A percentile compares a stretch with the other conserved stretches of the same genome.
phyloP scores from a whole-genome alignment of 1,140 invertebrate species.

The Tetranychus urticae region DNA sequence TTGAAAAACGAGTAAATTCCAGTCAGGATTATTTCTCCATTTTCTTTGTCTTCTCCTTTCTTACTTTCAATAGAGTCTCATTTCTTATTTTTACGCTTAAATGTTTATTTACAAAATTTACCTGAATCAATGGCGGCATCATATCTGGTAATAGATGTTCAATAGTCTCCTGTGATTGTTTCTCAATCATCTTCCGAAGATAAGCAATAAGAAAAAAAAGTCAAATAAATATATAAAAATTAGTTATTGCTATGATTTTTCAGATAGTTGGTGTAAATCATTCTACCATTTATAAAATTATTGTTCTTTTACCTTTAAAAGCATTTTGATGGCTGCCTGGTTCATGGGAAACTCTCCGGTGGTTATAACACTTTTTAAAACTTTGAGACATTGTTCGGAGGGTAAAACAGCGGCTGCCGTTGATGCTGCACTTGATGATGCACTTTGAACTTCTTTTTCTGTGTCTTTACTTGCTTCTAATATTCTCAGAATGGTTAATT shows the following conservation, averaged over 20 bases:
- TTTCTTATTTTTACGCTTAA: not conserved
- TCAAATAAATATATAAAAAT: conserved; percentile 1
- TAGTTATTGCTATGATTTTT: not conserved
- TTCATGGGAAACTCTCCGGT: conserved; percentile 61
- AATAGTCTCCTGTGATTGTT: conserved; percentile 27
- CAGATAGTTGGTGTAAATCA: not conserved
- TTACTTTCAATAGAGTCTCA: too few species aligned
- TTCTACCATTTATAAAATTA: not conserved
- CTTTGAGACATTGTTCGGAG: conserved; percentile 36
- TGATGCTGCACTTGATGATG: conserved; percentile 37
- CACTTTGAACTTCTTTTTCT: conserved; percentile 39
- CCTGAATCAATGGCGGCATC: conserved; percentile 66
- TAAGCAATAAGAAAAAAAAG: not conserved
- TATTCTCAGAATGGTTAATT: conserved; percentile 62
- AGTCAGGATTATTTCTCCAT: too few species aligned
- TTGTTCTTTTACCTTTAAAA: conserved; percentile 41
- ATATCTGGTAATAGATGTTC: conserved; percentile 40
- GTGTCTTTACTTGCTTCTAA: conserved; percentile 53
- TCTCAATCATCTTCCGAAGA: conserved; percentile 16
- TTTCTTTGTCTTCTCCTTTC: too few species aligned
- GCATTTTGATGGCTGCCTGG: conserved; percentile 73
- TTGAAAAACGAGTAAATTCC: too few species aligned
- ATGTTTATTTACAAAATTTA: conserved; percentile 18
- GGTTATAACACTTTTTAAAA: conserved; percentile 53
- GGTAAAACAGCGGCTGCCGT: conserved; percentile 46